Base-by-base conservation (phyloP, 2,113 vertebrate genomes). In the Mirza zaza region DNA sequence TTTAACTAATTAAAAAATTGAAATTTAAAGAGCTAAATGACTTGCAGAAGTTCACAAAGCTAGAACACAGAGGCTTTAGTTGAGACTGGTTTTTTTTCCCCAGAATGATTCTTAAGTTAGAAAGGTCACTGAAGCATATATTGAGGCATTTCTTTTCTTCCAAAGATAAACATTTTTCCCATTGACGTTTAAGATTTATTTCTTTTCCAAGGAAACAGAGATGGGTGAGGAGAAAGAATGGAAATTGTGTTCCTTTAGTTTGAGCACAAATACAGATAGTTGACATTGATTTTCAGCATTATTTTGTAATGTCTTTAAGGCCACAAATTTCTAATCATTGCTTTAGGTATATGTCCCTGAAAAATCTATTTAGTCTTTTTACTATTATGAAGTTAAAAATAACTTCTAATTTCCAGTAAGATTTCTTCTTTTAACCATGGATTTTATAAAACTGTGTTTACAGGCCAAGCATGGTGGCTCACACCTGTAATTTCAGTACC, bases 281-380 rank as follows among this genome's bases (percentile, higher is more conserved):
- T 75, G 13, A 59, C 21, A 90, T 86, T 87, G 65, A 82, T n/a
- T 75, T 91, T 95, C 75, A 79, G n/a, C 5, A 34, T 90, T 84
- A 88, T 81, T 70, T 84, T 88, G 50, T 29, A 82, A 91, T 86
- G n/a, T 83, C 57, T 61, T 80, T 25, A 86, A 83, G 7, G 9
- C 20, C 50, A 55, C 6, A 25, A 57, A 42, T 84, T 32, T 84
- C 14, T 87, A 94, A 57, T 36, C 79, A 76, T 52, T 61, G 3
- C 14, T n/a, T 57, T 87, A 83, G 8, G 9, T 80, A n/a, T 68
- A 61, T n/a, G 18, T 6, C 23, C 42, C 34, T 84, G 34, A 20
- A 92, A 90, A 87, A 48, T 59, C 13, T 55, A n/a, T 82, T 65
- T 77, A 34, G 2, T 68, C 61, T 90, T 80, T 68, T 80, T 8